These are phyloP conservation scores for Tetramorium parvispinum DNA, from an alignment of 1,140 invertebrate genomes.

Conservation along the genomic window DNA sequence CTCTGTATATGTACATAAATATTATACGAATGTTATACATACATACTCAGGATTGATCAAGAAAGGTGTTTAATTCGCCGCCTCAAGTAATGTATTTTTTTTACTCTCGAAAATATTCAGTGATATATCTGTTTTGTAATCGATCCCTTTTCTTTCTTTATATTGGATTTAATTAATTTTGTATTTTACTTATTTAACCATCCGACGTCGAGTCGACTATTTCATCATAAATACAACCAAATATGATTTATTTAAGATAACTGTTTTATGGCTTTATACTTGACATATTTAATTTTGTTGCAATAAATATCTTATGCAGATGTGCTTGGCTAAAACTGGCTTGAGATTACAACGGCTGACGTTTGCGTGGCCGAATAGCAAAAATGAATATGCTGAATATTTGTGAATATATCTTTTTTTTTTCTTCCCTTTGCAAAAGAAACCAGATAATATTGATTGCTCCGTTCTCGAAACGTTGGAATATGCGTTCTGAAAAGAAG, in stretches of 20 bases:
- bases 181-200: neutral
- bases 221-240: neutral
- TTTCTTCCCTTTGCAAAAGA: neutral
- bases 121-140: neutral
- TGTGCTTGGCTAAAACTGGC: neutral
- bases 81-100: neutral
- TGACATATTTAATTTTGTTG: neutral
- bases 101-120: neutral
- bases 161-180: neutral
- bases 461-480: neutral
- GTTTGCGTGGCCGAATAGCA: neutral
- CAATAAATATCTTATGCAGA: neutral
- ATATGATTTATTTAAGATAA: neutral
- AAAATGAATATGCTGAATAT: neutral
- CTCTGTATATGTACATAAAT: slow-evolving; percentile 50
- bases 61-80: neutral
- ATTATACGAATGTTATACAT: slow-evolving; percentile 34
- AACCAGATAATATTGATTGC: neutral
- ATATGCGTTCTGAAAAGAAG: neutral
- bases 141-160: neutral
- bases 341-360: neutral
- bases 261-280: neutral
- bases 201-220: neutral
- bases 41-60: slow-evolving; percentile 22
- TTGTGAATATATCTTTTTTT: neutral